phyloP scores from a whole-genome alignment of 1,140 invertebrate genomes.

The Leguminivora glycinivorella region DNA sequence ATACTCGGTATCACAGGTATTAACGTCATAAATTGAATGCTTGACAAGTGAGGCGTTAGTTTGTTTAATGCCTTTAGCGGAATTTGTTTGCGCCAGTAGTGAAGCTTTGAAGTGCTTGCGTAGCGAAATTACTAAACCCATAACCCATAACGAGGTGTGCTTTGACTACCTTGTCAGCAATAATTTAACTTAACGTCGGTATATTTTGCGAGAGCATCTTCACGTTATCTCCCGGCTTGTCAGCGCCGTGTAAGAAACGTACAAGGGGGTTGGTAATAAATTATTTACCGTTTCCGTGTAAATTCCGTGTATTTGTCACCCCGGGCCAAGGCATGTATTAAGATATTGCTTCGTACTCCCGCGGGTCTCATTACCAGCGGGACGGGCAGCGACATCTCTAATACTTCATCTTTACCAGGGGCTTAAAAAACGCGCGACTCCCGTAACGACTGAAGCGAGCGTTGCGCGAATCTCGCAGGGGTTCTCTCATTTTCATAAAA shows the following conservation, averaged over 20 bases:
- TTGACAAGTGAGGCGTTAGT: conserved; percentile 38
- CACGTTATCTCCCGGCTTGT: conserved; percentile 49
- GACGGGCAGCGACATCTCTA: conserved; percentile 59
- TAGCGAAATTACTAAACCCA: conserved; percentile 48
- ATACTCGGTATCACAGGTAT: conserved; percentile 34
- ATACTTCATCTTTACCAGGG: conserved; percentile 70
- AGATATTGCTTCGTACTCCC: conserved; percentile 77
- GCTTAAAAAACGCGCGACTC: conserved; percentile 42
- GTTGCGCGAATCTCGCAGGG: conserved; percentile 35
- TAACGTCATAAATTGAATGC: conserved; percentile 38
- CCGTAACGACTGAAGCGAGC: conserved; percentile 41
- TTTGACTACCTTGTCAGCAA: conserved; percentile 50
- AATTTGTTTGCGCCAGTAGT: conserved; percentile 42
- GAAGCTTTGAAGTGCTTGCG: conserved; percentile 50
- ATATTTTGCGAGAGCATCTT: conserved; percentile 54
- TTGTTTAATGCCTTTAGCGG: conserved; percentile 33
- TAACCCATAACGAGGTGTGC: conserved; percentile 39
- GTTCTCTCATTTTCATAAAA: conserved; percentile 52
- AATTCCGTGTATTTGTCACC: conserved; percentile 72
- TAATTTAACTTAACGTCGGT: conserved; percentile 54
- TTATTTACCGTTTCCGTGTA: conserved; percentile 72
- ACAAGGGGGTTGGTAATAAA: conserved; percentile 70
- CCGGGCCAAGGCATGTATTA: conserved; percentile 69
- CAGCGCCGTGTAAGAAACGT: conserved; percentile 53
- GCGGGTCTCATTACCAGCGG: conserved; percentile 70